Evolutionary conservation across 2,113 vertebrate genomes (phyloP), one percentile per base, ranked within the genome.

Genomic region (Saccopteryx bilineata): DNA sequence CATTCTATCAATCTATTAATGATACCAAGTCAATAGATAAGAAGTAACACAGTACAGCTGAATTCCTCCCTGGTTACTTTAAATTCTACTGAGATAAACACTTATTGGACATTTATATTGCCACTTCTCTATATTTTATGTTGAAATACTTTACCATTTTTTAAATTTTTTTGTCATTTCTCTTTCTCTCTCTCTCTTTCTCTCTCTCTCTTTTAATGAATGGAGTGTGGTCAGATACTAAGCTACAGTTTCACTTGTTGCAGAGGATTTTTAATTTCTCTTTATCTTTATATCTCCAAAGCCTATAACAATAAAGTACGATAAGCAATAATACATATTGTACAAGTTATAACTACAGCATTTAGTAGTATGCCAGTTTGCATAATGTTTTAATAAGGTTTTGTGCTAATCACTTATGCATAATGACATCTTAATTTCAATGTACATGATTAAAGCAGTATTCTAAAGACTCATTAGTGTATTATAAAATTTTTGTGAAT

Each of bases 361-460:
- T 96, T 95, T 94, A 90, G 48, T 83, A 93, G 93, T 96, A 69
- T 96, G 96, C 97, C 90, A 97, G 97, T 92, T 96, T 97, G 95
- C 97, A 97, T 95, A 97, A 97, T 83, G 68, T 92, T 97, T 98
- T 98, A 98, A 97, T 97, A 97, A 97, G 78, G 72, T 89, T 97
- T 97, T 94, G 68, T 74, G 96, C 63, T 96, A 96, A 88, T 96
- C 92, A 93, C 92, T 97, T 96, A 95, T 92, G 90, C 85, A 94
- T 96, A 97, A 96, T 95, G 92, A 93, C 81, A 95, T 91, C 96
- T 96, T 98, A 97, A 97, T 98, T 97, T 96, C 82, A 91, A 63
- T 96, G 94, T 58, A 84, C 95, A 91, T 98, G 96, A 98, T 96
- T 98, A 98, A 97, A 97, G 82, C 81, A 13, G 23, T 87, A 75